These are phyloP conservation scores for Cybosia mesomella DNA, from an alignment of 2,888 invertebrate species.

Conservation along the genomic window DNA sequence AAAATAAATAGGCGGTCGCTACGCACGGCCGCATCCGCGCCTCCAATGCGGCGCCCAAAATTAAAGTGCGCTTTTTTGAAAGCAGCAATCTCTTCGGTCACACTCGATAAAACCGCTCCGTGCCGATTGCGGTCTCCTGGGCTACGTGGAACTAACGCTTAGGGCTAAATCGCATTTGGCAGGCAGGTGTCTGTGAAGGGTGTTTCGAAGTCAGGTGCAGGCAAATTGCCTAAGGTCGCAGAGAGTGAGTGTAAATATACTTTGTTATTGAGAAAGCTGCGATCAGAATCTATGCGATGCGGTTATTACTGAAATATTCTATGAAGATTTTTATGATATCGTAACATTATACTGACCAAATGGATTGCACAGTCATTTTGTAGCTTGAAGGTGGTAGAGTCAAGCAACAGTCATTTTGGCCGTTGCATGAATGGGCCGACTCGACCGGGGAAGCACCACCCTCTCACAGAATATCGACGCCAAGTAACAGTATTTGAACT, in stretches of 20 bases:
- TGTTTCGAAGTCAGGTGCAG: constrained; percentile 15
- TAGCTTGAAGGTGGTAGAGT: too few species aligned
- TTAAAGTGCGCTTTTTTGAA: constrained; percentile 84
- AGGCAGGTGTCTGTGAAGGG: constrained; percentile 17
- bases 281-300: background rate
- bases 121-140: constrained; percentile 76
- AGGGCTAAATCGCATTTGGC: constrained; percentile 39
- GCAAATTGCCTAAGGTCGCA: background rate
- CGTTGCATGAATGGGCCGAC: too few species aligned
- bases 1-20: constrained; percentile 80
- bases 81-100: constrained; percentile 79
- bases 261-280: background rate
- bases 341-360: background rate
- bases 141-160: constrained; percentile 56
- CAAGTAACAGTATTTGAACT: too few species aligned
- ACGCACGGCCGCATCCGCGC: constrained; percentile 75
- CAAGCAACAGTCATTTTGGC: too few species aligned
- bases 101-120: constrained; percentile 84
- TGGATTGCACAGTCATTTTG: too few species aligned
- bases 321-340: background rate
- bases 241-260: background rate
- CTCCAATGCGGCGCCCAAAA: constrained; percentile 73
- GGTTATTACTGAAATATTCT: background rate
- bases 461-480: too few species aligned
- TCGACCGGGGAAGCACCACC: too few species aligned